These are phyloP conservation scores for Pocota personata DNA, from an alignment of 2,888 invertebrate species.

Conservation along the genomic window DNA sequence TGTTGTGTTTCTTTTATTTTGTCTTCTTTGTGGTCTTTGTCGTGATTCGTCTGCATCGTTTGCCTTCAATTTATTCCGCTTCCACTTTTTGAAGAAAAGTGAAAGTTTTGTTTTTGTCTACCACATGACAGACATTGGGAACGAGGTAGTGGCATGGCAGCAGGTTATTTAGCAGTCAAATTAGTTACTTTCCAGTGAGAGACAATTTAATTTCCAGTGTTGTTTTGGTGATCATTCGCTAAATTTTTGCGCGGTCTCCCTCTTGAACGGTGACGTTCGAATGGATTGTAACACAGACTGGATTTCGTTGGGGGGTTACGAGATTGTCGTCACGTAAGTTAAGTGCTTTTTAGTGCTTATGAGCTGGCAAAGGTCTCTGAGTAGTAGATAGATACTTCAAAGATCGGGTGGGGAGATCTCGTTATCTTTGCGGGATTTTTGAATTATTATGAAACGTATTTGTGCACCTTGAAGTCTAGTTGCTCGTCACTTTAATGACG, in stretches of 20 bases:
- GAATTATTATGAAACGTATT: conserved; percentile 16
- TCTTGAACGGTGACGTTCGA: conserved; percentile 5
- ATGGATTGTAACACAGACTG: neutral
- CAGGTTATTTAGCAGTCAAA: conserved; percentile 27
- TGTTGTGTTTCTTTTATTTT: neutral
- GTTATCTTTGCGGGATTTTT: conserved; percentile 13
- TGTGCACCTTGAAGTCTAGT: conserved; percentile 34
- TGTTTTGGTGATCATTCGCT: neutral
- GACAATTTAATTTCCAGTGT: conserved; percentile 39
- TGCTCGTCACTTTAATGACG: conserved; percentile 3
- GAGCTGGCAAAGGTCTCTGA: neutral
- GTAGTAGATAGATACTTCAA: neutral
- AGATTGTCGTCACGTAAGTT: conserved; percentile 25
- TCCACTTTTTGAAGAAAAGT: conserved; percentile 59
- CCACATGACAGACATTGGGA: conserved; percentile 39
- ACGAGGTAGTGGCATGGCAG: conserved; percentile 19
- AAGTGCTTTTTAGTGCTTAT: neutral
- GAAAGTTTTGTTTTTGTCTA: conserved; percentile 60
- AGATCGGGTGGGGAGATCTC: neutral
- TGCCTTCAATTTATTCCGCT: conserved; percentile 32
- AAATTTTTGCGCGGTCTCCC: neutral
- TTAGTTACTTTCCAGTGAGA: conserved; percentile 53
- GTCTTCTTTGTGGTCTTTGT: conserved; percentile 10
- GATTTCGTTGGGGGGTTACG: conserved; percentile 23
- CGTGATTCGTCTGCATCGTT: conserved; percentile 17